Evolutionary conservation across 1,140 invertebrate genomes (phyloP).

Genomic region (Colletes gigas): DNA sequence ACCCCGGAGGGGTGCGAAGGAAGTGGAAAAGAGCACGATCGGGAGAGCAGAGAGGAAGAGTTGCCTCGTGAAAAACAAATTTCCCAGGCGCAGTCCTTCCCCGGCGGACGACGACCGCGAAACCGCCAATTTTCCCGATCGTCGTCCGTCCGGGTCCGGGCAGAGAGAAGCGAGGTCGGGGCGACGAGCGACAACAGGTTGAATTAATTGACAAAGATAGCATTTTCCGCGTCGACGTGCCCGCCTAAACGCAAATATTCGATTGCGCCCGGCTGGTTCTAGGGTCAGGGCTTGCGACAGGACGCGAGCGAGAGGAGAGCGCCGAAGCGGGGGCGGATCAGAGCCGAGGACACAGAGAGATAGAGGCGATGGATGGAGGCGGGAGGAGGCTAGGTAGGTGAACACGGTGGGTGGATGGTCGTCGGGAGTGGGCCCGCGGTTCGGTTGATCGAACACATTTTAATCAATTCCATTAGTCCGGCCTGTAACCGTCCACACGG

Average conservation of each 20-base stretch:
- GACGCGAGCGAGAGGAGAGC: conserved; percentile 48
- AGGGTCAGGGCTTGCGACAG: conserved; percentile 58
- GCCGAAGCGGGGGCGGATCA: conserved; percentile 41
- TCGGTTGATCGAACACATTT: conserved; percentile 80
- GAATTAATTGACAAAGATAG: conserved; percentile 81
- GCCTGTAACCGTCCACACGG: conserved; percentile 71
- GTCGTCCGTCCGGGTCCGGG: not conserved
- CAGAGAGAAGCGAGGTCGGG: conserved; percentile 12
- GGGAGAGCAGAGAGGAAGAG: too few relatives aligned
- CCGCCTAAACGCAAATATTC: conserved; percentile 78
- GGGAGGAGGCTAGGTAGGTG: conserved; percentile 46
- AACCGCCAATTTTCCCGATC: conserved; percentile 70
- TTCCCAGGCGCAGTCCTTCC: conserved; percentile 29
- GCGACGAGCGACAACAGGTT: conserved; percentile 75
- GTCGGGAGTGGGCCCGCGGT: conserved; percentile 60
- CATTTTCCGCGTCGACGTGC: conserved; percentile 77
- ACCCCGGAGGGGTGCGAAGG: too few relatives aligned
- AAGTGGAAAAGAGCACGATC: too few relatives aligned
- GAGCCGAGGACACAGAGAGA: conserved; percentile 16
- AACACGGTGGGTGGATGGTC: conserved; percentile 44
- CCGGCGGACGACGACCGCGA: conserved; percentile 41
- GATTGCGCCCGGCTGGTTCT: conserved; percentile 65
- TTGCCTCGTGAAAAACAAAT: conserved; percentile 16
- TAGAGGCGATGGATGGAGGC: conserved; percentile 29
- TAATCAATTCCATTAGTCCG: conserved; percentile 81